Percentiles rank a stretch among this genome's conserved stretches.
Conservation (phyloP, 2,113 vertebrate species). For the Cyanoderma ruficeps region DNA sequence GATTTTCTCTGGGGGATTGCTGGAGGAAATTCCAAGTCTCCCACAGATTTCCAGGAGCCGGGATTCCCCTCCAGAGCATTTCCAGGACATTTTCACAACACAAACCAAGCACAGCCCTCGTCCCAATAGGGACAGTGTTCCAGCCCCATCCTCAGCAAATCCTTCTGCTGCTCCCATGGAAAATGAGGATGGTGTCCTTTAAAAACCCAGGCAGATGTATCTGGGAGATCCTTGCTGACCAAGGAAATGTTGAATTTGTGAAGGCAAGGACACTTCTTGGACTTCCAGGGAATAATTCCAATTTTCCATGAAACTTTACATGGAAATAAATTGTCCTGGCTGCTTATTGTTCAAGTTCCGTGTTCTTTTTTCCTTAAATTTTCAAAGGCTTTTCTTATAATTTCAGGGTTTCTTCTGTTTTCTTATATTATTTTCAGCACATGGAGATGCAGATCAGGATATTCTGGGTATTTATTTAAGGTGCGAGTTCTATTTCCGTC, state of each 20-base stretch:
- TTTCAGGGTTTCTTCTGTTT: background rate
- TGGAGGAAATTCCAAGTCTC: background rate
- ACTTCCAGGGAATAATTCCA: background rate
- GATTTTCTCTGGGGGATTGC: background rate
- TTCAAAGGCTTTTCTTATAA: background rate
- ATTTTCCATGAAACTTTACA: background rate
- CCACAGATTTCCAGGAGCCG: background rate
- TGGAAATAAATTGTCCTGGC: background rate
- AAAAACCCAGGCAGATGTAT: background rate
- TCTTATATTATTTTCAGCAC: background rate
- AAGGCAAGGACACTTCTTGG: background rate
- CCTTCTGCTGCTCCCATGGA: background rate
- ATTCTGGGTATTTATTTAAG: background rate
- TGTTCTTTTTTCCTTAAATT: background rate
- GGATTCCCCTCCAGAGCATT: background rate
- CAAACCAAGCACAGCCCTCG: background rate
- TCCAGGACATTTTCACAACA: background rate
- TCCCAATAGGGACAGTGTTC: no score
- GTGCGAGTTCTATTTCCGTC: background rate
- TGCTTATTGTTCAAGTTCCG: background rate
- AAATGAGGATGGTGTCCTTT: background rate
- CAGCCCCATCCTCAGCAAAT: background rate
- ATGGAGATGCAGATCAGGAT: background rate
- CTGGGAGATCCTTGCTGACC: background rate
- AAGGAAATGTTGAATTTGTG: background rate